These are phyloP conservation scores for Lophius piscatorius DNA, from an alignment of 2,113 vertebrate genomes.

Conservation along the genomic window DNA sequence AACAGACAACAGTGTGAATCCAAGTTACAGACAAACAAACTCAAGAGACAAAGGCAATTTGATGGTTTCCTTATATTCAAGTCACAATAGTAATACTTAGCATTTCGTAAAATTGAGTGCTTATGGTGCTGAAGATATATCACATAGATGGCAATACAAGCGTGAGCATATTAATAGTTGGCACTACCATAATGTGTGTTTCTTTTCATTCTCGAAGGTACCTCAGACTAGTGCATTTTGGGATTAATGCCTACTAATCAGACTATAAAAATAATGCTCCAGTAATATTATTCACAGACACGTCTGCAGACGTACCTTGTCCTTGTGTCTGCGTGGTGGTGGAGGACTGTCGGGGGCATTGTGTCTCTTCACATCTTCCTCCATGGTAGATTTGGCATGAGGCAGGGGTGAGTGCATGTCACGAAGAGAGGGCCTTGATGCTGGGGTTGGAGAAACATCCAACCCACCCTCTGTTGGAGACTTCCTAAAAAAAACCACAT, in stretches of 20 bases:
- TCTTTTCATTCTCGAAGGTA: slow-evolving; percentile 90
- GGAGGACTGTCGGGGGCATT: slow-evolving; percentile 87
- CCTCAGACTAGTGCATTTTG: slow-evolving; percentile 32
- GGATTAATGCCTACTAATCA: not conserved
- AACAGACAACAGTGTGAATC: not conserved
- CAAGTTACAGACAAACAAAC: not conserved
- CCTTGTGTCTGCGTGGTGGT: slow-evolving; percentile 82
- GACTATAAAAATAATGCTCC: too few relatives aligned
- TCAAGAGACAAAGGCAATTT: too few relatives aligned
- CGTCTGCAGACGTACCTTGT: slow-evolving; percentile 86
- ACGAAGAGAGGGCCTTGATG: slow-evolving; percentile 88
- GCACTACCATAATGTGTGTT: slow-evolving; percentile 68
- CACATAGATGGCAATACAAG: not conserved
- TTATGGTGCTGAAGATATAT: not conserved
- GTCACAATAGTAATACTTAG: not conserved
- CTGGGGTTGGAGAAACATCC: slow-evolving; percentile 82
- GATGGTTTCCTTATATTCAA: too few relatives aligned
- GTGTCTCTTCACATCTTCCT: slow-evolving; percentile 94
- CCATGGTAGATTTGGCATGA: slow-evolving; percentile 88
- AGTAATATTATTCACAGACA: too few relatives aligned
- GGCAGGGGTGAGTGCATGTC: slow-evolving; percentile 92
- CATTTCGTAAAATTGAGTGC: not conserved
- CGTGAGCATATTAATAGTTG: not conserved
- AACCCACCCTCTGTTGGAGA: slow-evolving; percentile 88
- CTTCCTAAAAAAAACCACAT: slow-evolving; percentile 82